Base-by-base conservation (phyloP, 2,797 vertebrate species). In the Leucoraja ocellata region DNA sequence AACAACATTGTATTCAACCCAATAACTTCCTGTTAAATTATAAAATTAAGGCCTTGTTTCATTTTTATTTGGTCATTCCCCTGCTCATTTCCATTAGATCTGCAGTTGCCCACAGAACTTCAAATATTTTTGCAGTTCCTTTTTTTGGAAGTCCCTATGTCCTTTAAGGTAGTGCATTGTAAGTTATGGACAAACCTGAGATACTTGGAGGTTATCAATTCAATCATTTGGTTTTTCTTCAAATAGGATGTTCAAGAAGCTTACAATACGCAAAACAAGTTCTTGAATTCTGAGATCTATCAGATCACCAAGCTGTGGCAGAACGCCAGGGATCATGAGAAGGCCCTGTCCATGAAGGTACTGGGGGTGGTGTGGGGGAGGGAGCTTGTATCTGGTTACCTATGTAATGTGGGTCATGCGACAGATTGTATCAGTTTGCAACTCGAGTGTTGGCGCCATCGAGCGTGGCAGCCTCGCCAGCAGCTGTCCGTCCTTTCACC, bases 271-370 rank as follows among this genome's bases (percentile, higher is more conserved):
- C 99, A 99, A 95, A 99, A 98, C 95, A 96, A 96, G 23, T 99
- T 99, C 94, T 97, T 99, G 93, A 99, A 99, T 95, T 98, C 98
- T 0, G 99, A 99, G 97, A 98, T 99, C 94, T 96, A 97, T 94
- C 98, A 99, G 95, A 96, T 99, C 94, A 98, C 98, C 73, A 96
- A 96, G 79, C 97, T 99, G 74, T 99, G 98, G 98, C 97, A 97
- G 94, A 97, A 95, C 0, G 97, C 97, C 94, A 98, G 98, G 0
- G 97, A 98, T 95, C 97, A 97, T 96, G 98, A 98, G 95, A 97
- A 96, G 94, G 95, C 94, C 79, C 97, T 99, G 93, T 96, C 98
- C 95, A 97, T 97, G 94, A 99, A 99, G 97, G 99, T 99, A 94
- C 94, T 93, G 28, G 21, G 46, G 10, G 68, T 58, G 61, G 28